phyloP scores from a whole-genome alignment of 2,888 invertebrate species.

The Resseliella maxima region DNA sequence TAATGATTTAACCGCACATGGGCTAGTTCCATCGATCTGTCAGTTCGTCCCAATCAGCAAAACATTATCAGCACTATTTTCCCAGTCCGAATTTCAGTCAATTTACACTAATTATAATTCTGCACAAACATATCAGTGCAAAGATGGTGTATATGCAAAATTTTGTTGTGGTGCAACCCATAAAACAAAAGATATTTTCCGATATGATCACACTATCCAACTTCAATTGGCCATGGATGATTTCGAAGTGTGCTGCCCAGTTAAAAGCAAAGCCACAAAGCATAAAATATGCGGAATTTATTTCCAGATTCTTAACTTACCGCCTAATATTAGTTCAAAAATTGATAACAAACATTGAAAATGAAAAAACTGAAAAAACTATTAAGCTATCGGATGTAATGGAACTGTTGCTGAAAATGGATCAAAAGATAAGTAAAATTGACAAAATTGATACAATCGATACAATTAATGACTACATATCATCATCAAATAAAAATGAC shows the following conservation, averaged over 20 bases:
- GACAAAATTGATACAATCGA: too few species aligned
- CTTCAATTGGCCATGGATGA: not conserved
- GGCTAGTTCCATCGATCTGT: not conserved
- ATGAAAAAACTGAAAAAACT: too few species aligned
- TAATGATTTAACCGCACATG: not conserved
- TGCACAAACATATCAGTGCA: not conserved
- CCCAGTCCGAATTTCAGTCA: not conserved
- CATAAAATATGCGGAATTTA: not conserved
- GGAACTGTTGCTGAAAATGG: too few species aligned
- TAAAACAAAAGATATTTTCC: not conserved
- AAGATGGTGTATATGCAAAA: not conserved
- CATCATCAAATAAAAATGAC: too few species aligned
- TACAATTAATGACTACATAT: too few species aligned
- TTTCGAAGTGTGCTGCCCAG: not conserved
- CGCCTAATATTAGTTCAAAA: not conserved
- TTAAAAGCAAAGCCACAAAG: not conserved
- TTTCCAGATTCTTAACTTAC: not conserved
- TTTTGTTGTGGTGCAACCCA: not conserved
- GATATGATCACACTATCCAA: not conserved
- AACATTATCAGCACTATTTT: not conserved
- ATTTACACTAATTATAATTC: not conserved
- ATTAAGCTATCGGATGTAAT: too few species aligned
- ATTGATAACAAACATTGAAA: not conserved
- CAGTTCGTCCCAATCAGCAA: not conserved
- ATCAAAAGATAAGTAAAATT: too few species aligned